Evolutionary conservation across 2,888 invertebrate genomes (phyloP).

Genomic region (Tetragonisca angustula): DNA sequence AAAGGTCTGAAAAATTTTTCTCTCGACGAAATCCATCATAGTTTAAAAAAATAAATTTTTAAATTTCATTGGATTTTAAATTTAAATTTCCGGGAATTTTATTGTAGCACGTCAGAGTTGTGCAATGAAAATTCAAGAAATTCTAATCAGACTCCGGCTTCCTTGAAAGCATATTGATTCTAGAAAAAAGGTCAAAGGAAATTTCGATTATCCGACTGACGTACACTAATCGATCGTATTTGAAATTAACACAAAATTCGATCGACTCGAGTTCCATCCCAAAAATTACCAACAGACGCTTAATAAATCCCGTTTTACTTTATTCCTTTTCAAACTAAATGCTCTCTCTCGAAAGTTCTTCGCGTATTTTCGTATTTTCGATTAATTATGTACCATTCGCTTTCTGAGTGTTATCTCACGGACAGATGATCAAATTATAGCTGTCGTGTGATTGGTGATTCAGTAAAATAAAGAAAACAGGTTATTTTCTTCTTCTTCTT

Average conservation of each 20-base stretch:
- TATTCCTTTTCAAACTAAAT: background rate
- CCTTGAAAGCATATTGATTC: too few relatives aligned
- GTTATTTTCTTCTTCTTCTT: background rate
- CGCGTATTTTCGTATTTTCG: background rate
- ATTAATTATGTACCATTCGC: background rate
- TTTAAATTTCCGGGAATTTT: too few relatives aligned
- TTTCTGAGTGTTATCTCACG: background rate
- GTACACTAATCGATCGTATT: background rate
- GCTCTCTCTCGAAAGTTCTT: background rate
- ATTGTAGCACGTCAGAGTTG: too few relatives aligned
- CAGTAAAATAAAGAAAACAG: background rate
- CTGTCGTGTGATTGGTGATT: background rate
- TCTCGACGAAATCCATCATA: too few relatives aligned
- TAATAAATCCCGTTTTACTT: background rate
- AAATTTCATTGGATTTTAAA: too few relatives aligned
- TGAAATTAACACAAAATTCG: background rate
- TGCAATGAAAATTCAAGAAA: too few relatives aligned
- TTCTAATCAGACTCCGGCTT: too few relatives aligned
- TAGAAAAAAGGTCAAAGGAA: background rate
- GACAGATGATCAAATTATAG: background rate
- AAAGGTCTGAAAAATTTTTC: too few relatives aligned
- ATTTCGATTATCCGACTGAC: slow-evolving; percentile 6
- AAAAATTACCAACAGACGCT: background rate
- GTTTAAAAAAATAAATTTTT: too few relatives aligned
- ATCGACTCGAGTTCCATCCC: background rate